Evolutionary conservation across 2,797 vertebrate species (phyloP).

Genomic region (Tiaroga cobitis): DNA sequence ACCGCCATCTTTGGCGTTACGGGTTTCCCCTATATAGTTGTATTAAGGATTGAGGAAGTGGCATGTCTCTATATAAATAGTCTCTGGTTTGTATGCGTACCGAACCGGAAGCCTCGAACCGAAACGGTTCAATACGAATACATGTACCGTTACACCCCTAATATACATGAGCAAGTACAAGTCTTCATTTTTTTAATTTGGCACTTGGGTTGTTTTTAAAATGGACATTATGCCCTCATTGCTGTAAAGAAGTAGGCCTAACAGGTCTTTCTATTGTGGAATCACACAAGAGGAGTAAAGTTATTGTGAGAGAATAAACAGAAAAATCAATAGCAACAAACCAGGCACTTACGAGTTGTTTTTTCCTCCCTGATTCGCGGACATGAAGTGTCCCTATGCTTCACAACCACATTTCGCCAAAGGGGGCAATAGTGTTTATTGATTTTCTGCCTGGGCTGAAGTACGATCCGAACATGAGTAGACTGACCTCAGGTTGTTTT

Average conservation of each 20-base stretch:
- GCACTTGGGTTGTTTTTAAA: neutral
- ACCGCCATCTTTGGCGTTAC: too few relatives aligned
- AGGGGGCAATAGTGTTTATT: conserved; percentile 56
- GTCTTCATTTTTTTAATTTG: neutral
- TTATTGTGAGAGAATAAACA: conserved; percentile 46
- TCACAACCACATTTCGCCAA: conserved; percentile 47
- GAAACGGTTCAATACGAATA: too few relatives aligned
- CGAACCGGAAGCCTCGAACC: too few relatives aligned
- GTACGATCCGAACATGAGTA: conserved; percentile 46
- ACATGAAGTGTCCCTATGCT: conserved; percentile 45
- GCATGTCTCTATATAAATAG: too few relatives aligned
- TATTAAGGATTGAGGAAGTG: too few relatives aligned
- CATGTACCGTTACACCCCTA: too few relatives aligned
- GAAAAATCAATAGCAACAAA: conserved; percentile 58
- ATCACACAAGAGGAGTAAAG: conserved; percentile 39
- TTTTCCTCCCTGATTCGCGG: conserved; percentile 31
- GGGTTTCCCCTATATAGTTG: too few relatives aligned
- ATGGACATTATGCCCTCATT: neutral
- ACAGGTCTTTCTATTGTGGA: conserved; percentile 8
- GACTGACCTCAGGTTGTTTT: conserved; percentile 57
- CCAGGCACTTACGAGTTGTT: conserved; percentile 47
- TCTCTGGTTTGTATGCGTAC: too few relatives aligned
- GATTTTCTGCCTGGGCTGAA: conserved; percentile 57
- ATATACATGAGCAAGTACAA: neutral
- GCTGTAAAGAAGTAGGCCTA: conserved; percentile 22